Percentiles rank a stretch among this genome's conserved stretches.
Conservation (phyloP, 1,140 invertebrate species). For the Watersipora subatra region DNA sequence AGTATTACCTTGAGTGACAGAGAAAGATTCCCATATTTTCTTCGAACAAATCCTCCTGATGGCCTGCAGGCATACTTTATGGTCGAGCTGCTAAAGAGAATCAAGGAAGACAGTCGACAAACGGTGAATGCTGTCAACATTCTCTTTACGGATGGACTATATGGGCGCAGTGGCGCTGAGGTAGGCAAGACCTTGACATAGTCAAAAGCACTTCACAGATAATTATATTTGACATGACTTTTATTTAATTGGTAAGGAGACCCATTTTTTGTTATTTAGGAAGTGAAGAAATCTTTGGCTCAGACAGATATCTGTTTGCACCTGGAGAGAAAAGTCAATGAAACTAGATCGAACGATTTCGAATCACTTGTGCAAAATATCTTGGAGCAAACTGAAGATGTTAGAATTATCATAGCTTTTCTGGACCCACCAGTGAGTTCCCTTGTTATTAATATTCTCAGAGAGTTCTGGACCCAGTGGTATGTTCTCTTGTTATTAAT, state of each 20-base stretch:
- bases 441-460: too few species aligned
- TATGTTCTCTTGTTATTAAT: too few species aligned
- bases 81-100: not conserved
- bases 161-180: not conserved
- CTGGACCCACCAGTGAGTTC: not conserved
- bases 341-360: not conserved
- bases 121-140: not conserved
- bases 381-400: not conserved
- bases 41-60: not conserved
- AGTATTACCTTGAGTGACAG: not conserved
- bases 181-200: too few species aligned
- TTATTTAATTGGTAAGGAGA: too few species aligned
- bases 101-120: too few species aligned
- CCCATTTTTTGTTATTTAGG: not conserved
- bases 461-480: too few species aligned
- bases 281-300: not conserved
- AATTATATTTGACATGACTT: too few species aligned
- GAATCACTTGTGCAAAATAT: not conserved
- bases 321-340: not conserved
- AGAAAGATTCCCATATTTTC: not conserved
- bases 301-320: not conserved
- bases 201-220: too few species aligned
- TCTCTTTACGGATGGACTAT: not conserved
- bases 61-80: not conserved
- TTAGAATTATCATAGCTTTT: not conserved